phyloP scores from a whole-genome alignment of 2,888 invertebrate species.

The Busseola fusca region DNA sequence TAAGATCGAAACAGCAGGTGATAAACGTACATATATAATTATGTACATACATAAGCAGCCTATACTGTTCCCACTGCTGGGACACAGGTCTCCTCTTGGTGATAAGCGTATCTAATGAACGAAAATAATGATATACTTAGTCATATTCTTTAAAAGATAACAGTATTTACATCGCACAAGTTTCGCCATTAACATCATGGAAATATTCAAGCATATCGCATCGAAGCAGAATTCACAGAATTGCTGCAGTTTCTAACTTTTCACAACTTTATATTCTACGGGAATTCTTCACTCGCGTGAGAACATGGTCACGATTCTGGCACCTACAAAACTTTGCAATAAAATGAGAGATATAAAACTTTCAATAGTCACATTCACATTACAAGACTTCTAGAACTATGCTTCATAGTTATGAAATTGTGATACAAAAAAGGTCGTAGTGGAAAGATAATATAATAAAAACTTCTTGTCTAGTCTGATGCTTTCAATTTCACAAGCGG shows the following conservation, averaged over 20 bases:
- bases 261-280: constrained; percentile 38
- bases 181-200: constrained; percentile 8
- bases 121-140: neutral
- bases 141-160: neutral
- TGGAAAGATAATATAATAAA: constrained; percentile 6
- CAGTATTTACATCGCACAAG: neutral
- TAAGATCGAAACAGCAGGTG: neutral
- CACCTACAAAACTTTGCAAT: constrained; percentile 38
- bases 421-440: neutral
- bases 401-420: neutral
- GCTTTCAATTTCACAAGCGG: constrained; percentile 2
- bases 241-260: constrained; percentile 43
- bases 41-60: no score
- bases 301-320: constrained; percentile 44
- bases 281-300: constrained; percentile 36
- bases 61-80: no score
- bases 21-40: no score
- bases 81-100: no score
- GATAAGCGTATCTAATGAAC: neutral
- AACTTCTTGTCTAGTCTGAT: constrained; percentile 14
- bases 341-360: constrained; percentile 17
- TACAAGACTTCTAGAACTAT: neutral
- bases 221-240: constrained; percentile 35
- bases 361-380: neutral
- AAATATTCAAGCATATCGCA: constrained; percentile 40